Evolutionary conservation across 2,797 vertebrate genomes (phyloP).

Genomic region (Chaetophractus vellerosus): DNA sequence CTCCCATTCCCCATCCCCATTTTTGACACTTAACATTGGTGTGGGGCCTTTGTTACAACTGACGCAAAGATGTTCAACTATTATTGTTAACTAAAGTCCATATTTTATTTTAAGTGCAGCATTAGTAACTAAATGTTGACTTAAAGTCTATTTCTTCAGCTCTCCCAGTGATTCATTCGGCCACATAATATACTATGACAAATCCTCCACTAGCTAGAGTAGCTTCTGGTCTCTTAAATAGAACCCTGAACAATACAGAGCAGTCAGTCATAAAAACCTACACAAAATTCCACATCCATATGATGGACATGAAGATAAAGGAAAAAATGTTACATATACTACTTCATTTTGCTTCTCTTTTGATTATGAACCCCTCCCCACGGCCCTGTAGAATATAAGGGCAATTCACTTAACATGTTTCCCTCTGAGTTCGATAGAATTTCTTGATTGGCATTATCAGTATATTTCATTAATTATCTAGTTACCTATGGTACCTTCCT

Average conservation of each 20-base stretch:
- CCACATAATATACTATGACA: neutral
- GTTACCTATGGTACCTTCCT: neutral
- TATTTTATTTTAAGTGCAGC: neutral
- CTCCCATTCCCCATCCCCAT: too few relatives aligned
- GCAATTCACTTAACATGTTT: neutral
- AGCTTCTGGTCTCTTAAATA: neutral
- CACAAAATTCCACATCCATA: neutral
- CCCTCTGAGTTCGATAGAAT: neutral
- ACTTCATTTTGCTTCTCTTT: conserved; percentile 3
- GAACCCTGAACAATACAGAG: neutral
- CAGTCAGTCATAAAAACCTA: neutral
- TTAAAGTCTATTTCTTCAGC: neutral
- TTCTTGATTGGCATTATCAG: neutral
- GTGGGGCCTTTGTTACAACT: too few relatives aligned
- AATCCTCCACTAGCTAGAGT: neutral
- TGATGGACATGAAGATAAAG: neutral
- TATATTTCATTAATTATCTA: neutral
- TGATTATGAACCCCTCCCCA: neutral
- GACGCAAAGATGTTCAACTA: too few relatives aligned
- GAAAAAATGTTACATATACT: neutral
- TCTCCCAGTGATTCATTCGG: neutral
- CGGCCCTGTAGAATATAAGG: neutral
- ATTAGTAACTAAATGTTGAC: neutral
- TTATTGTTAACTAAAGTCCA: too few relatives aligned
- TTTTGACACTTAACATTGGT: too few relatives aligned